Conservation (phyloP, 2,888 invertebrate species). For the Drosophila ustulata region DNA sequence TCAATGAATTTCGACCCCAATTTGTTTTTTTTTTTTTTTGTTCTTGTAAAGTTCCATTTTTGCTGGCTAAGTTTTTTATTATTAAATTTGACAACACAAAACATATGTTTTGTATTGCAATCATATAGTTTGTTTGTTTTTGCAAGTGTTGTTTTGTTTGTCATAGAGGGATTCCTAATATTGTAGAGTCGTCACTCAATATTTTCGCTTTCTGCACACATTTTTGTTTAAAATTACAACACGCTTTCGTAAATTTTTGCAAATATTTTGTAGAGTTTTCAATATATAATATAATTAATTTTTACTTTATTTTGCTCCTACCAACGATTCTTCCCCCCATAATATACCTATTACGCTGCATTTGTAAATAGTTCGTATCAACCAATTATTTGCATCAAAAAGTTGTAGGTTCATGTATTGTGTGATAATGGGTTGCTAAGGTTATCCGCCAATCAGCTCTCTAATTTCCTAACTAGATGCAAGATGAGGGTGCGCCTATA, state of each 20-base stretch:
- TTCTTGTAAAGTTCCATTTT: slow-evolving; percentile 54
- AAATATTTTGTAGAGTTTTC: slow-evolving; percentile 70
- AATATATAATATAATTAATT: slow-evolving; percentile 45
- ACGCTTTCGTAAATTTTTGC: slow-evolving; percentile 73
- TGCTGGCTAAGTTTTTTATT: slow-evolving; percentile 62
- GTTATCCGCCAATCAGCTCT: slow-evolving; percentile 20
- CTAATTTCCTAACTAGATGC: slow-evolving; percentile 60
- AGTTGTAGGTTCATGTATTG: slow-evolving; percentile 44
- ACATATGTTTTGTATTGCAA: slow-evolving; percentile 15
- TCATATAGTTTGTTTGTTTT: slow-evolving; percentile 17
- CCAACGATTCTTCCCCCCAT: neutral
- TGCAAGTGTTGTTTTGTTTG: slow-evolving; percentile 11
- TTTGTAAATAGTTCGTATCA: slow-evolving; percentile 83
- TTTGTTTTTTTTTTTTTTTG: slow-evolving; percentile 24
- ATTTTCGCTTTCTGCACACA: slow-evolving; percentile 47
- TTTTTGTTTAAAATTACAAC: slow-evolving; percentile 47
- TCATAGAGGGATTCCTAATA: slow-evolving; percentile 47
- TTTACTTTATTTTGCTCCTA: slow-evolving; percentile 19
- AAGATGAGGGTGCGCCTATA: slow-evolving; percentile 66
- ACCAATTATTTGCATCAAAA: slow-evolving; percentile 80
- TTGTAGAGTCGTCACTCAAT: slow-evolving; percentile 63
- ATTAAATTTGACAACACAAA: slow-evolving; percentile 72
- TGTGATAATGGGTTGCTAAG: slow-evolving; percentile 23
- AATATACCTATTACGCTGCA: slow-evolving; percentile 41
- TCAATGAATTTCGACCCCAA: slow-evolving; percentile 56